These are phyloP conservation scores for Anabas testudineus DNA, from an alignment of 2,797 vertebrate species.

Conservation along the genomic window DNA sequence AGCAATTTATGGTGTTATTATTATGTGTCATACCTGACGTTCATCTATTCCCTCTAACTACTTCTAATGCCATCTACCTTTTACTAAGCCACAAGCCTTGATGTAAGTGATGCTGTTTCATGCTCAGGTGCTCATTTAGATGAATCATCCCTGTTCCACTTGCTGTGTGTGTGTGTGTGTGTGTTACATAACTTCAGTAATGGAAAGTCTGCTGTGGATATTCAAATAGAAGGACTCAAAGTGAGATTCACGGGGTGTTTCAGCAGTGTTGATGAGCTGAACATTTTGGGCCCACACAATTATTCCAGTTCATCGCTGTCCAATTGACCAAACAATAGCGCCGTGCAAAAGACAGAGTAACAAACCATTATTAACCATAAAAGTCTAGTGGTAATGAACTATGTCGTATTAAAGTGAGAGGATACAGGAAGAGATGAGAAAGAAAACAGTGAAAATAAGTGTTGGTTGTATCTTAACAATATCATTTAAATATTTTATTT, in stretches of 20 bases:
- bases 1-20: neutral
- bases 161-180: constrained; percentile 19
- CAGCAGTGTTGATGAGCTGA: constrained; percentile 40
- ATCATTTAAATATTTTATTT: too few relatives aligned
- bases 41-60: constrained; percentile 4
- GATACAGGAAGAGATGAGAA: neutral
- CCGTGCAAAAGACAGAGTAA: constrained; percentile 14
- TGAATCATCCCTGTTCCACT: constrained; percentile 58
- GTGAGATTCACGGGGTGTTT: constrained; percentile 21
- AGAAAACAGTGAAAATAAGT: neutral
- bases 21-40: constrained; percentile 3
- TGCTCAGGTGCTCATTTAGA: constrained; percentile 53
- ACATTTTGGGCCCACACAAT: constrained; percentile 37
- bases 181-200: constrained; percentile 49
- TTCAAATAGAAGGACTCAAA: constrained; percentile 30
- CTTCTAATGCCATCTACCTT: constrained; percentile 11
- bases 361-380: constrained; percentile 8
- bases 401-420: constrained; percentile 10
- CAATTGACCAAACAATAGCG: constrained; percentile 47
- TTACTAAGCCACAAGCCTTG: constrained; percentile 17
- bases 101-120: constrained; percentile 30
- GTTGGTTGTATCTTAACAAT: neutral
- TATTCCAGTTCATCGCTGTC: constrained; percentile 49
- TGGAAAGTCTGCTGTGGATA: constrained; percentile 34
- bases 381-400: constrained; percentile 38